phyloP scores from a whole-genome alignment of 2,888 invertebrate genomes.

The Dioctria linearis region DNA sequence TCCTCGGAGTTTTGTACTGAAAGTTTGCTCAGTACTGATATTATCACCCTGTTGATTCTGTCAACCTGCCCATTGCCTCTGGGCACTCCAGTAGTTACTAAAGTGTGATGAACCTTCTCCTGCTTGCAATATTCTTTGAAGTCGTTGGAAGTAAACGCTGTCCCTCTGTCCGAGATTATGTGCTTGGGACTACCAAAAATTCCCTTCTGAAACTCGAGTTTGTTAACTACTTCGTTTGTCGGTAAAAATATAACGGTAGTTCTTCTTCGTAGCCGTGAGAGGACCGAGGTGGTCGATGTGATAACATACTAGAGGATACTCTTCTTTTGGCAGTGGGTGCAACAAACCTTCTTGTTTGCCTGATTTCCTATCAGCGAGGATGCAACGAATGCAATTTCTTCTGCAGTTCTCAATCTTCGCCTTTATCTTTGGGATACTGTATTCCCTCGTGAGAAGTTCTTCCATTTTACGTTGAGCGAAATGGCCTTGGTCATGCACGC shows the following conservation, averaged over 20 bases:
- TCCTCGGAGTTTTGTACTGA: constrained; percentile 62
- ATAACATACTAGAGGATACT: constrained; percentile 62
- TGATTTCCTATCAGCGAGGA: constrained; percentile 60
- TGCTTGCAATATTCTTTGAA: constrained; percentile 64
- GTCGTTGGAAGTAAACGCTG: constrained; percentile 65
- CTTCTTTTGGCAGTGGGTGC: constrained; percentile 63
- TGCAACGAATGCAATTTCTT: constrained; percentile 52
- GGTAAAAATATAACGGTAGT: constrained; percentile 1
- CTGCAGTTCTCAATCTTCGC: constrained; percentile 41
- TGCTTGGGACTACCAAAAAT: constrained; percentile 65
- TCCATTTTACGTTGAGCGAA: background rate
- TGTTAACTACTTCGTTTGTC: constrained; percentile 63
- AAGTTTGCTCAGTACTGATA: constrained; percentile 64
- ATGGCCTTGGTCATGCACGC: constrained; percentile 28
- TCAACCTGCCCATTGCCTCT: constrained; percentile 66
- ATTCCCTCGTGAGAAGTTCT: background rate
- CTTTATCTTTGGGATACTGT: constrained; percentile 1
- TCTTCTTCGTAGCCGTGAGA: constrained; percentile 48
- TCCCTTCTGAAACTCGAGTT: constrained; percentile 61
- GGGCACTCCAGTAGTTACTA: constrained; percentile 63
- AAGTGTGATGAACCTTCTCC: constrained; percentile 63
- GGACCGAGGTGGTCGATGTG: constrained; percentile 67
- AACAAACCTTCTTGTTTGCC: constrained; percentile 62
- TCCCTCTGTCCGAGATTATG: constrained; percentile 64
- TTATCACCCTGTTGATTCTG: constrained; percentile 63